Percentiles rank a stretch among this genome's conserved stretches.
Evolutionary conservation across 2,888 invertebrate genomes (phyloP).

Genomic region (Amblyteles armatorius): DNA sequence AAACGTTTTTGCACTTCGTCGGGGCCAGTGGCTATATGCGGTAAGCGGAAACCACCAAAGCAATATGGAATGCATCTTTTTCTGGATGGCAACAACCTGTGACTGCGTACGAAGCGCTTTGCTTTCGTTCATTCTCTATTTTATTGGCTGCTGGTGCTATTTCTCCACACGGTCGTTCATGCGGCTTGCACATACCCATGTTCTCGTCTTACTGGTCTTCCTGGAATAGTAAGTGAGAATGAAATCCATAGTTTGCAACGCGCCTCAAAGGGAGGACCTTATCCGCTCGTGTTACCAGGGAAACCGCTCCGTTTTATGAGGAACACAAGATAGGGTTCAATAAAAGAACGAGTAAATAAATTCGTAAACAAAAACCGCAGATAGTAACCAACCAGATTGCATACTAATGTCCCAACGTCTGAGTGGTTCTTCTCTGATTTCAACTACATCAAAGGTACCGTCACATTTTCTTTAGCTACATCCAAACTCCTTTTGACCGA

Average conservation of each 20-base stretch:
- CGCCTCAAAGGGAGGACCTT: conserved; percentile 20
- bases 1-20: conserved; percentile 9
- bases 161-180: conserved; percentile 23
- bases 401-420: background rate
- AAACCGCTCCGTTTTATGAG: conserved; percentile 16
- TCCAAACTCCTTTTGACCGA: background rate
- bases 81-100: background rate
- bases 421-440: background rate
- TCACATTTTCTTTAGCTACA: background rate
- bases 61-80: conserved; percentile 26
- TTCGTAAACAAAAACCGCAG: background rate
- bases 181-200: conserved; percentile 9
- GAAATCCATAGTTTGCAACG: background rate
- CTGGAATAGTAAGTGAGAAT: conserved; percentile 1
- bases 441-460: background rate
- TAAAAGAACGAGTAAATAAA: background rate
- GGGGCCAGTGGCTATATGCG: background rate
- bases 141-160: background rate
- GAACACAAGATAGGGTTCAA: background rate
- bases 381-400: background rate
- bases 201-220: background rate
- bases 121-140: conserved; percentile 17
- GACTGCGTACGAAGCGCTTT: conserved; percentile 3
- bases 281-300: background rate
- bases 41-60: conserved; percentile 17